Conservation (phyloP, 2,113 vertebrate species). For the Caranx melampygus region DNA sequence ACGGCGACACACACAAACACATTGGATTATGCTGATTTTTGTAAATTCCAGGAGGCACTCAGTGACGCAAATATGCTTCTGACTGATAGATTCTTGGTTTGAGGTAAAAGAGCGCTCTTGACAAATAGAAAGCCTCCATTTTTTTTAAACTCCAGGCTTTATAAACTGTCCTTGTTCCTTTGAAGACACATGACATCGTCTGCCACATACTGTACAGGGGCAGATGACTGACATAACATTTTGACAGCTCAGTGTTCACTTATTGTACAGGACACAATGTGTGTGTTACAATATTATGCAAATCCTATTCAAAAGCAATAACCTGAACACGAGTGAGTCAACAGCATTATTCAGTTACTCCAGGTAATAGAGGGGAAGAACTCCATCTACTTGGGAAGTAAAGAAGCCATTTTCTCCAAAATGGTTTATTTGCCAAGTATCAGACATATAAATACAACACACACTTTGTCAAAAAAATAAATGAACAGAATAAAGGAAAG, state of each 20-base stretch:
- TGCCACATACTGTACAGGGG: background rate
- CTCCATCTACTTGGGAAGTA: background rate
- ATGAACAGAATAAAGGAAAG: background rate
- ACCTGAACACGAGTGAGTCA: slow-evolving; percentile 28
- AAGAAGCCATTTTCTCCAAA: slow-evolving; percentile 25
- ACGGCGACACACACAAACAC: slow-evolving; percentile 29
- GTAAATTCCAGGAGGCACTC: slow-evolving; percentile 52
- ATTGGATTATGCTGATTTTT: slow-evolving; percentile 64
- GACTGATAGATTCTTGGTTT: slow-evolving; percentile 53
- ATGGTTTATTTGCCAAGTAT: slow-evolving; percentile 21
- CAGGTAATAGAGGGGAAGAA: slow-evolving; percentile 5
- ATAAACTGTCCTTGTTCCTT: slow-evolving; percentile 1
- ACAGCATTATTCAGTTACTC: slow-evolving; percentile 14
- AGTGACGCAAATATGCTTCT: slow-evolving; percentile 56
- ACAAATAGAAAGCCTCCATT: slow-evolving; percentile 37
- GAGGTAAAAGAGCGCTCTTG: slow-evolving; percentile 50
- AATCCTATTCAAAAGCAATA: slow-evolving; percentile 47
- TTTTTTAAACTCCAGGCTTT: slow-evolving; percentile 10
- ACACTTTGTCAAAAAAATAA: slow-evolving; percentile 23
- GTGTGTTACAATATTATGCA: slow-evolving; percentile 55
- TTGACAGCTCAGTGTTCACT: background rate
- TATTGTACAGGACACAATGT: slow-evolving; percentile 16
- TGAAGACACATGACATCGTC: slow-evolving; percentile 7
- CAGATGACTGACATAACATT: slow-evolving; percentile 11
- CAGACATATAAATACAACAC: slow-evolving; percentile 1